Percentiles rank a stretch among this genome's conserved stretches.
phyloP scores from a whole-genome alignment of 2,888 invertebrate species.

The Drosophila kanekoi region DNA sequence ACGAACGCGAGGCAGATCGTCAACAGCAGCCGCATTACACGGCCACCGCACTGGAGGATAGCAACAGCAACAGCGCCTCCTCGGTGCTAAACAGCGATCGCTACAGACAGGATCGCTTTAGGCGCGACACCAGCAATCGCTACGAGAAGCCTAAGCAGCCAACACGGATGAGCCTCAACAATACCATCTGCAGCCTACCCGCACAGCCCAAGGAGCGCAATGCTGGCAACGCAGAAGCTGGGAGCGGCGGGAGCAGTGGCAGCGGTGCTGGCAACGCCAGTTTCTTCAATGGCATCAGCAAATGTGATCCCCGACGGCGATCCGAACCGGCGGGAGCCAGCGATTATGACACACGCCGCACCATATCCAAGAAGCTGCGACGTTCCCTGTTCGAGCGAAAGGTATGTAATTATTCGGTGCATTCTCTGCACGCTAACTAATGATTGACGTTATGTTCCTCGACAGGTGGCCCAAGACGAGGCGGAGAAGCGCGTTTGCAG shows the following conservation, averaged over 20 bases:
- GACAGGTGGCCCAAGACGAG: constrained; percentile 83
- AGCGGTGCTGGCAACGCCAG: neutral
- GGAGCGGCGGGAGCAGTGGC: neutral
- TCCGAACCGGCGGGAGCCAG: neutral
- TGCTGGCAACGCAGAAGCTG: neutral
- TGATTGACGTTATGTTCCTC: no score
- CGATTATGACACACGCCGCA: constrained; percentile 30
- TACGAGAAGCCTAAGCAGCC: constrained; percentile 48
- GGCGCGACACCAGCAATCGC: constrained; percentile 53
- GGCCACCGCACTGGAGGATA: constrained; percentile 54
- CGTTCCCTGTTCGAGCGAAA: constrained; percentile 84
- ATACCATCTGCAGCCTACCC: constrained; percentile 52
- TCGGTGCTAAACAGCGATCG: constrained; percentile 49
- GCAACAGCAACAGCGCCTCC: constrained; percentile 44
- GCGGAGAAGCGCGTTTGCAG: constrained; percentile 83
- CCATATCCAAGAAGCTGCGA: constrained; percentile 81
- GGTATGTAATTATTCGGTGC: constrained; percentile 48
- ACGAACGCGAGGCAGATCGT: constrained; percentile 94
- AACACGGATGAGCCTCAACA: constrained; percentile 51
- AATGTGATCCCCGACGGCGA: constrained; percentile 22
- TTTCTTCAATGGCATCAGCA: constrained; percentile 1
- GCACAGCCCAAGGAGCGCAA: constrained; percentile 33
- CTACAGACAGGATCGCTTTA: constrained; percentile 61
- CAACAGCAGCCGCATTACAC: constrained; percentile 86
- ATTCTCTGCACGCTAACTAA: no score